phyloP scores from a whole-genome alignment of 35 echinoderm and acorn worm species.

The Lytechinus variegatus region DNA sequence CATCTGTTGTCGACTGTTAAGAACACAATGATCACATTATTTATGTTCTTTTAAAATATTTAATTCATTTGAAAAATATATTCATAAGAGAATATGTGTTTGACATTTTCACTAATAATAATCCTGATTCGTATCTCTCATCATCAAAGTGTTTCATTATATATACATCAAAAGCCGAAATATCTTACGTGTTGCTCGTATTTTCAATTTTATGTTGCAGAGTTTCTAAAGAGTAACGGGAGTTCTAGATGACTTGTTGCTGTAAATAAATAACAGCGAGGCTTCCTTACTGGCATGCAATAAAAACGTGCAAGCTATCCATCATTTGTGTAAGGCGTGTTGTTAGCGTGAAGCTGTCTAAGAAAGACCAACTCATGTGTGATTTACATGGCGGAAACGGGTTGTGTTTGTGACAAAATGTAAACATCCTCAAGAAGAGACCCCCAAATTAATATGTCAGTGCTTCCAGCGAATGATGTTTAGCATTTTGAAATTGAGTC shows the following conservation, averaged over 20 bases:
- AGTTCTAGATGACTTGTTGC: constrained; percentile 10
- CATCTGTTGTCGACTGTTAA: no score
- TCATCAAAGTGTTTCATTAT: no score
- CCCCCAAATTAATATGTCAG: constrained; percentile 11
- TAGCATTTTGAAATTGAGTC: not conserved
- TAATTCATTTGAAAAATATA: no score
- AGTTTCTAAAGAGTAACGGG: not conserved
- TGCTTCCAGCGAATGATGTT: not conserved
- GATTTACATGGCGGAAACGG: constrained; percentile 1
- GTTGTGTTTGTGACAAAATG: not conserved
- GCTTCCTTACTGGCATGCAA: not conserved
- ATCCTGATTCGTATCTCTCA: no score
- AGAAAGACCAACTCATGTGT: not conserved
- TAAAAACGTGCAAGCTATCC: constrained; percentile 1
- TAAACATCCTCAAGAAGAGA: not conserved
- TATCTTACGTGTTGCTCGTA: no score
- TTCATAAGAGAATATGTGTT: no score
- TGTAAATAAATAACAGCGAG: not conserved
- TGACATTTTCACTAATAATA: no score
- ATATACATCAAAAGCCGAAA: no score
- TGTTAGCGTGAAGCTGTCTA: constrained; percentile 1
- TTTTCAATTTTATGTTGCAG: not conserved
- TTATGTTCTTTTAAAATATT: no score
- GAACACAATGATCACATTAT: no score
- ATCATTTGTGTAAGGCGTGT: not conserved